Evolutionary conservation across 1,140 invertebrate genomes (phyloP), one percentile per base, ranked within the genome.

Genomic region (Diuraphis noxia): DNA sequence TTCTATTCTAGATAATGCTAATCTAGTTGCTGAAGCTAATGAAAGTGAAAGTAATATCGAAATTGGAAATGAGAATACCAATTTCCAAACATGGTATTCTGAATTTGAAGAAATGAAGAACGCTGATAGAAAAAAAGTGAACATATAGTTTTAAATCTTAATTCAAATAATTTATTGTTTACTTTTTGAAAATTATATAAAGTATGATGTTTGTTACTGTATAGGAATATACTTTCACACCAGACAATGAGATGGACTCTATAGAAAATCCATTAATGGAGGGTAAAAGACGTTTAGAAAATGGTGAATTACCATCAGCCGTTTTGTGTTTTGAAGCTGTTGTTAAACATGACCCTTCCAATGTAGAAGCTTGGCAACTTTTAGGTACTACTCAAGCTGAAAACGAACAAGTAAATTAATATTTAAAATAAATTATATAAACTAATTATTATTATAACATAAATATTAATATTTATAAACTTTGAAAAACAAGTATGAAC

Each of bases 281-380:
- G 93, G 99, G 98, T 0, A 96, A 98, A 93, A 95, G 96, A 93
- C 96, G 96, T 93, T 94, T 99, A 89, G 95, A 96, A 93, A 95
- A 95, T 92, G 98, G 98, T 41, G 98, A 99, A 94, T 95, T 99
- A 92, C 97, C 98, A 34, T 97, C 98, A 93, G 99, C 99, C 41
- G 98, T 99, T 2, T 94, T 99, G 8, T 97, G 98, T 93, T 99
- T 99, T 94, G 99, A 99, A 95, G 97, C 98, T 91, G 98, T 98
- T 77, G 97, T 96, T 17, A 96, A 98, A 93, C 96, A 98, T 94
- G 95, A 98, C 92, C 96, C 97, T 7, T 95, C 96, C 56, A 97
- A 98, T 94, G 94, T 95, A 1, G 96, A 98, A 94, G 97, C 97
- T 49, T 98, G 97, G 97, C 95, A 96, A 82, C 94, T 97, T 43